Conservation (phyloP, 2,113 vertebrate genomes). For the Trichechus manatus region DNA sequence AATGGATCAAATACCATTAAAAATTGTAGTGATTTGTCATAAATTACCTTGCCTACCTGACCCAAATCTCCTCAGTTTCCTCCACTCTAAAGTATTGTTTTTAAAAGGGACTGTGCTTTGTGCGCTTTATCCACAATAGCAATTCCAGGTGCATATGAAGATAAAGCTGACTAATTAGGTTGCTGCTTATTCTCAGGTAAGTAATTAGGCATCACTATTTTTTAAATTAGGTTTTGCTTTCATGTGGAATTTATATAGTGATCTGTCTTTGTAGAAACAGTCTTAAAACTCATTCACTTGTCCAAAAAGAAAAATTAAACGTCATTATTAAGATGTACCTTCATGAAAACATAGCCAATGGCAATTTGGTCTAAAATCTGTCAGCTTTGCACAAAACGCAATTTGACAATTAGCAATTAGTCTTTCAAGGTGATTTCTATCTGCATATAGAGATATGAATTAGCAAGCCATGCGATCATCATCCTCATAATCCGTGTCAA, state of each 20-base stretch:
- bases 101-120: slow-evolving; percentile 62
- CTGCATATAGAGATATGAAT: slow-evolving; percentile 47
- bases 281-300: slow-evolving; percentile 77
- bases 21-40: slow-evolving; percentile 71
- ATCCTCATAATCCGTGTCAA: neutral
- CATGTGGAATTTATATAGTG: slow-evolving; percentile 76
- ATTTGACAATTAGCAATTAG: slow-evolving; percentile 71
- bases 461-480: neutral
- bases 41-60: slow-evolving; percentile 60
- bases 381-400: slow-evolving; percentile 76
- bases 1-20: slow-evolving; percentile 61
- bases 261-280: slow-evolving; percentile 76
- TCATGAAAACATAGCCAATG: slow-evolving; percentile 76
- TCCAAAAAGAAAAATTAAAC: slow-evolving; percentile 78
- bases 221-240: slow-evolving; percentile 83
- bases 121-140: slow-evolving; percentile 73
- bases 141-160: slow-evolving; percentile 81
- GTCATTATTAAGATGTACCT: slow-evolving; percentile 71
- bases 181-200: slow-evolving; percentile 80
- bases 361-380: slow-evolving; percentile 79
- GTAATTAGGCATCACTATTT: slow-evolving; percentile 81
- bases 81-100: slow-evolving; percentile 58
- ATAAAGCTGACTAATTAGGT: slow-evolving; percentile 83
- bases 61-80: neutral
- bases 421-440: slow-evolving; percentile 75